These are phyloP conservation scores for Daboia siamensis DNA, from an alignment of 2,113 vertebrate genomes.

Conservation along the genomic window DNA sequence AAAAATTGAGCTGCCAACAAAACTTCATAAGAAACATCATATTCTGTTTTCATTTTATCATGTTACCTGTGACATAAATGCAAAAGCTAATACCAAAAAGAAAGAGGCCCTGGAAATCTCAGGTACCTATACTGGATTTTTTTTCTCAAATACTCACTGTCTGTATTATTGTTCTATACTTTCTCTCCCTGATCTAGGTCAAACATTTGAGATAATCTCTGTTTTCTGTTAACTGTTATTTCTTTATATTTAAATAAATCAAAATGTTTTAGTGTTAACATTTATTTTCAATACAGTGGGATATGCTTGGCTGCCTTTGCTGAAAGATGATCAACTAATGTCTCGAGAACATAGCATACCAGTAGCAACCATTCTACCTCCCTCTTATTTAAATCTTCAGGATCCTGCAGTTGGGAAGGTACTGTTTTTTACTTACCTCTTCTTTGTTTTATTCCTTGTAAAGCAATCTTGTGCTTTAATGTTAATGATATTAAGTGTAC, in stretches of 20 bases:
- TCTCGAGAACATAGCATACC: conserved; percentile 90
- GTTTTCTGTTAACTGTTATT: conserved; percentile 23
- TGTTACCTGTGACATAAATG: conserved; percentile 96
- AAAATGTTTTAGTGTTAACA: conserved; percentile 16
- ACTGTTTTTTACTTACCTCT: not conserved
- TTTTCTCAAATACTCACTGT: not conserved
- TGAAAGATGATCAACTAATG: conserved; percentile 84
- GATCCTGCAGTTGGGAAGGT: conserved; percentile 87
- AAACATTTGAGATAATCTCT: conserved; percentile 38
- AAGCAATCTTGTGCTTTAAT: not conserved
- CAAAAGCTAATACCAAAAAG: conserved; percentile 94
- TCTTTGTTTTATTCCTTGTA: not conserved
- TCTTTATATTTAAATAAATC: conserved; percentile 29
- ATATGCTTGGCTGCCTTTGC: conserved; percentile 90
- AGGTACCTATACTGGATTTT: conserved; percentile 71
- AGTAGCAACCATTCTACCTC: conserved; percentile 84
- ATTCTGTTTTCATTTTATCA: conserved; percentile 98
- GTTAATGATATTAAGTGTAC: not conserved
- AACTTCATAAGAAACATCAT: conserved; percentile 96
- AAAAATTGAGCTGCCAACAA: conserved; percentile 95
- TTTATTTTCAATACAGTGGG: conserved; percentile 77
- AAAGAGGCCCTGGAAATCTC: conserved; percentile 93
- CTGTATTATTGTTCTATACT: conserved; percentile 25
- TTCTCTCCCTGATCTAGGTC: conserved; percentile 27
- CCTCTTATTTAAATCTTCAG: conserved; percentile 85